phyloP scores from a whole-genome alignment of 2,888 invertebrate species.

The Adela reaumurella region DNA sequence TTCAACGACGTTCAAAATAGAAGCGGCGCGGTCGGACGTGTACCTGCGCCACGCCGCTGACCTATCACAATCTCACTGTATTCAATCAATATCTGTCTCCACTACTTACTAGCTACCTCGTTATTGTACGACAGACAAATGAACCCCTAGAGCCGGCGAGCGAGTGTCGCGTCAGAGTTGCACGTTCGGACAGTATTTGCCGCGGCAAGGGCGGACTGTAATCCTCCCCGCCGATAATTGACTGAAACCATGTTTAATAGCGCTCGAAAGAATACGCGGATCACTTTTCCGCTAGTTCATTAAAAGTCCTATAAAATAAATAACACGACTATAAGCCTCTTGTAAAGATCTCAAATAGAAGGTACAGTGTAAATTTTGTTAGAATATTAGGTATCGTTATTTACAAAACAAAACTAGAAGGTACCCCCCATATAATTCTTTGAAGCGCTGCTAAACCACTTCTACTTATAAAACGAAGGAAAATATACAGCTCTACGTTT shows the following conservation, averaged over 20 bases:
- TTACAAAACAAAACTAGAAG: slow-evolving; percentile 37
- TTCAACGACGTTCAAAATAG: slow-evolving; percentile 38
- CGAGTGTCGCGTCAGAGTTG: neutral
- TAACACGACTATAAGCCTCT: neutral
- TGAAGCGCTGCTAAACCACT: slow-evolving; percentile 50
- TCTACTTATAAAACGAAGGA: slow-evolving; percentile 51
- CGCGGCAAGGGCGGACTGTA: slow-evolving; percentile 1
- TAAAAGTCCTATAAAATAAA: neutral
- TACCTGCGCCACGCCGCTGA: slow-evolving; percentile 24
- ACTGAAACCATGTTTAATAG: slow-evolving; percentile 33
- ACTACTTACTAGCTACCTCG: neutral
- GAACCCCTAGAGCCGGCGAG: neutral
- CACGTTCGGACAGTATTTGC: neutral
- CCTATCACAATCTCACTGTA: slow-evolving; percentile 34
- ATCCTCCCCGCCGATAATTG: slow-evolving; percentile 9
- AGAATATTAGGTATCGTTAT: slow-evolving; percentile 18
- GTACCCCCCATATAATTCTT: slow-evolving; percentile 29
- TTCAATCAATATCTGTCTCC: neutral
- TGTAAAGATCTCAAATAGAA: neutral
- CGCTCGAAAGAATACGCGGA: neutral
- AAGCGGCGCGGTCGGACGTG: too few relatives aligned
- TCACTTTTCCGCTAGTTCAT: neutral
- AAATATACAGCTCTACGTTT: slow-evolving; percentile 20
- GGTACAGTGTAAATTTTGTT: neutral
- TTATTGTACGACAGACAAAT: neutral